Evolutionary conservation across 2,797 vertebrate species (phyloP), one percentile per base, ranked within the genome.

Genomic region (Chiroxiphia lanceolata): DNA sequence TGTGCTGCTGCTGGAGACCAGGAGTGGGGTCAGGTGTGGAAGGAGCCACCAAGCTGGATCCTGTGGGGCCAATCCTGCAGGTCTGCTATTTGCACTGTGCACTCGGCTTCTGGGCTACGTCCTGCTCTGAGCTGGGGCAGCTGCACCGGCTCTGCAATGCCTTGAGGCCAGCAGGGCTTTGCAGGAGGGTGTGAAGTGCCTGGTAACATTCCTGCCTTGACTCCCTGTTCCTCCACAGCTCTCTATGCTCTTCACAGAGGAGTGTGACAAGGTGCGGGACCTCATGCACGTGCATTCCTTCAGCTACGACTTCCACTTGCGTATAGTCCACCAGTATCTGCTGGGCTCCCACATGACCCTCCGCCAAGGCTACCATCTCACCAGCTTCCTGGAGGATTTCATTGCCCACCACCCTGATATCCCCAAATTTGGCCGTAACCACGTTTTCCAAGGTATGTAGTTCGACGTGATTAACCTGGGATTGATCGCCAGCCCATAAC

Each of bases 211-310:
- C 53, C 45, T 91, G 47, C 40, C 47, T 78, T 96, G 79, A 91
- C 90, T 83, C 47, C 61, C 70, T 94, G 94, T 97, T 88, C 97
- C 95, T 97, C 96, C 65, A 9, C 97, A 99, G 99, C 98, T 99
- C 40, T 99, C 99, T 78, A 99, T 99, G 99, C 98, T 99, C 79
- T 99, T 99, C 98, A 99, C 99, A 0, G 99, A 99, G 97, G 99
- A 99, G 96, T 99, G 99, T 3, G 99, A 99, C 97, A 99, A 99
- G 95, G 99, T 99, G 82, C 98, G 99, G 48, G 99, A 99, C 96
- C 98, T 99, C 97, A 99, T 99, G 99, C 99, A 99, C 0, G 99
- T 99, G 34, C 99, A 99, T 96, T 99, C 99, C 0, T 99, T 99
- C 98, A 99, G 99, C 98, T 99, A 99, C 0, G 99, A 99, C 97